phyloP scores from a whole-genome alignment of 1,140 invertebrate species.

The Drosophila chauvacae region DNA sequence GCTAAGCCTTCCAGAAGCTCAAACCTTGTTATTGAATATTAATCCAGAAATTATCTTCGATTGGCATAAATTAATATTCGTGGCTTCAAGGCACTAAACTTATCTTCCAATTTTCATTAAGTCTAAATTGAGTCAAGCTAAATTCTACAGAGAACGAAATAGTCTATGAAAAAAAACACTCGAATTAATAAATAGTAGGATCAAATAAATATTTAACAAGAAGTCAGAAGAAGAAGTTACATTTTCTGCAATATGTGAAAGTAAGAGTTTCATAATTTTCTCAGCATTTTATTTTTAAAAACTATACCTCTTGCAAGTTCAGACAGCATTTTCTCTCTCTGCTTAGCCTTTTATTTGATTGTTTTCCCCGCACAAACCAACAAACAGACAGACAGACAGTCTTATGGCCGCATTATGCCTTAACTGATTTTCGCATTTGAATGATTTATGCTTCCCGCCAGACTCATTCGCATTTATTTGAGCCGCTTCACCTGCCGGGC shows the following conservation, averaged over 20 bases:
- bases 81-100: background rate
- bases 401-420: slow-evolving; percentile 64
- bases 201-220: too few species aligned
- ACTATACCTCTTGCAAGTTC: background rate
- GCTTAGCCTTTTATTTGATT: slow-evolving; percentile 28
- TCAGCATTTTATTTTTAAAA: background rate
- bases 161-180: too few species aligned
- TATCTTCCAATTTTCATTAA: slow-evolving; percentile 16
- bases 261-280: background rate
- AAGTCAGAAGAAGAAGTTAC: too few species aligned
- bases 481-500: slow-evolving; percentile 37
- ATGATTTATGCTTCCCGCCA: slow-evolving; percentile 77
- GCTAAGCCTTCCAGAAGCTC: background rate
- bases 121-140: slow-evolving; percentile 4
- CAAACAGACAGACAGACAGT: slow-evolving; percentile 34
- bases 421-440: slow-evolving; percentile 80
- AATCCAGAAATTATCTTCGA: slow-evolving; percentile 7
- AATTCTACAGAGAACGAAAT: background rate
- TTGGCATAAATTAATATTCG: slow-evolving; percentile 11
- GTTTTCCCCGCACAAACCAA: slow-evolving; percentile 15
- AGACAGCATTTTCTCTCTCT: background rate
- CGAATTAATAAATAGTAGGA: too few species aligned
- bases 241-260: too few species aligned
- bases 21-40: slow-evolving; percentile 3
- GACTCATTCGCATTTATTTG: slow-evolving; percentile 68